Conservation (phyloP, 2,888 invertebrate species). For the Leucophenga maculata region DNA sequence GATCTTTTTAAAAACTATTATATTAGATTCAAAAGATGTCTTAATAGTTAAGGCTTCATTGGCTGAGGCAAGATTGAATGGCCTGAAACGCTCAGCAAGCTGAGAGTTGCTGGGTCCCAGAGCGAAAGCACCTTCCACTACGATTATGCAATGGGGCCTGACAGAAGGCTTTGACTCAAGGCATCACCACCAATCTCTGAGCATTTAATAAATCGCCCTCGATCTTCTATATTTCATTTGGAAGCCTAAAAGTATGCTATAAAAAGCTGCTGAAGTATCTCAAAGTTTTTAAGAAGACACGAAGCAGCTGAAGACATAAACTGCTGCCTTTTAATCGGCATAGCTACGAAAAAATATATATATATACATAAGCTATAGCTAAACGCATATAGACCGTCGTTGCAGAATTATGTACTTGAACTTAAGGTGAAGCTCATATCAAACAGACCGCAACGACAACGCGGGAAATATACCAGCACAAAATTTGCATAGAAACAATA, state of each 20-base stretch:
- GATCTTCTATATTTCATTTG: background rate
- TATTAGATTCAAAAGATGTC: too few relatives aligned
- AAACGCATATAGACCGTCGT: background rate
- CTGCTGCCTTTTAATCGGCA: too few relatives aligned
- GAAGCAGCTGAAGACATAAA: background rate
- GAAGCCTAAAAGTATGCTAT: constrained; percentile 15
- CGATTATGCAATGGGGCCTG: too few relatives aligned
- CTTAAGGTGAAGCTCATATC: constrained; percentile 9
- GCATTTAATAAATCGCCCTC: too few relatives aligned
- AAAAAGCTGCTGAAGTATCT: background rate
- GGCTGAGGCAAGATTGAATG: too few relatives aligned
- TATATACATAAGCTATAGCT: background rate
- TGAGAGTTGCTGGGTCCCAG: too few relatives aligned
- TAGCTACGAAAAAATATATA: constrained; percentile 1
- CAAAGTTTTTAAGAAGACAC: background rate
- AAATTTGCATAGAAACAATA: constrained; percentile 57
- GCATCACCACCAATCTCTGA: too few relatives aligned
- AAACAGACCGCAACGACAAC: background rate
- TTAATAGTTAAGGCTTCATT: too few relatives aligned
- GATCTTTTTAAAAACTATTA: too few relatives aligned
- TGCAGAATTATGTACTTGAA: background rate
- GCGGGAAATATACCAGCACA: background rate
- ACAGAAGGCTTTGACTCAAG: background rate
- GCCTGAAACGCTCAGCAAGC: too few relatives aligned
- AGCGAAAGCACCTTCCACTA: too few relatives aligned